Conservation (phyloP, 2,888 invertebrate species). For the Unio delphinus region DNA sequence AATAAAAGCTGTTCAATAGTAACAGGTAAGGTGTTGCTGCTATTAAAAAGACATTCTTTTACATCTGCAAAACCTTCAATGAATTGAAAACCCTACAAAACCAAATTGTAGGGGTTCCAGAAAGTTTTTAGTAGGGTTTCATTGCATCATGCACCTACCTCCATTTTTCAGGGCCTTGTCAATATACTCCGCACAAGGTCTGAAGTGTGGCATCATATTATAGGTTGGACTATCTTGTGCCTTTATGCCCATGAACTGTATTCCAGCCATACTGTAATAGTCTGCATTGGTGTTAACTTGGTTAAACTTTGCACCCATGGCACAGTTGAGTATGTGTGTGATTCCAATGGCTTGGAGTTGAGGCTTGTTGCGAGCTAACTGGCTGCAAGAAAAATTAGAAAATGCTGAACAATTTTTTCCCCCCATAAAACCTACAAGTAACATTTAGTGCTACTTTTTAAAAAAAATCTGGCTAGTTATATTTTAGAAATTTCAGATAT, state of each 20-base stretch:
- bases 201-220: constrained; percentile 86
- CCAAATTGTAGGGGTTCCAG: constrained; percentile 59
- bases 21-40: no score
- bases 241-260: constrained; percentile 85
- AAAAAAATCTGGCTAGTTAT: no score
- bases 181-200: constrained; percentile 85
- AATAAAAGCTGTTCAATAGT: no score
- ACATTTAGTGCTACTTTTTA: no score
- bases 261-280: constrained; percentile 82
- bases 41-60: no score
- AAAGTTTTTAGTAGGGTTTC: constrained; percentile 81
- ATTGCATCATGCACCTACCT: constrained; percentile 36
- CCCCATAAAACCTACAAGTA: no score
- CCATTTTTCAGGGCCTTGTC: constrained; percentile 76
- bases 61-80: no score
- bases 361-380: constrained; percentile 83
- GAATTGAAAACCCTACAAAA: no score
- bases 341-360: constrained; percentile 83
- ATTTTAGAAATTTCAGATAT: no score
- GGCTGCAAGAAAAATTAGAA: constrained; percentile 73
- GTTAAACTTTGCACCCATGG: constrained; percentile 80
- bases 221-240: constrained; percentile 84
- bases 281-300: constrained; percentile 85
- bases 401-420: no score
- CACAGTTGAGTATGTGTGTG: constrained; percentile 88